Evolutionary conservation across 2,113 vertebrate species (phyloP).

Genomic region (Poicephalus meyeri): DNA sequence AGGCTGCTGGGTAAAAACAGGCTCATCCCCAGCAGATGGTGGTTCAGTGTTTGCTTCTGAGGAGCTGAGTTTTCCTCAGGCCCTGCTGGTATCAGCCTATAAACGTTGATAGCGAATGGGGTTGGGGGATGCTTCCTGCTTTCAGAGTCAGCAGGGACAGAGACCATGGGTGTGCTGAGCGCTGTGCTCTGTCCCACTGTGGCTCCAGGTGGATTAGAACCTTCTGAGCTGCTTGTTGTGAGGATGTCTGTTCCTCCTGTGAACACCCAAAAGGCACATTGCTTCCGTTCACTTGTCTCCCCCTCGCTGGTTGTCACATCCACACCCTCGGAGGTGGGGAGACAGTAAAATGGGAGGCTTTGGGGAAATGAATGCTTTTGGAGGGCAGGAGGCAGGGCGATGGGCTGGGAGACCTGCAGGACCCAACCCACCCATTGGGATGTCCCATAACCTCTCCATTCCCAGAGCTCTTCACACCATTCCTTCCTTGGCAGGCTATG

Average conservation of each 20-base stretch:
- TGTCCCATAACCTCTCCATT: neutral
- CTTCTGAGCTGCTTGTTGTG: neutral
- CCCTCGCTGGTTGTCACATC: neutral
- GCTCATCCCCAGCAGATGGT: neutral
- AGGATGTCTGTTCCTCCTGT: neutral
- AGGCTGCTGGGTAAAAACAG: neutral
- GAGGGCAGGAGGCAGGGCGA: neutral
- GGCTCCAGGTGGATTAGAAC: neutral
- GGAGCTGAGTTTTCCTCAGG: neutral
- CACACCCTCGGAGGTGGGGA: neutral
- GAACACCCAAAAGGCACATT: fast-evolving
- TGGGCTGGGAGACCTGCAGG: neutral
- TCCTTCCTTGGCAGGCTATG: constrained; percentile 82
- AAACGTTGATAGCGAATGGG: neutral
- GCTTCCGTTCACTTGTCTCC: neutral
- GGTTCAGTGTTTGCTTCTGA: neutral
- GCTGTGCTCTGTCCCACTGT: neutral
- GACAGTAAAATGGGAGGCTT: neutral
- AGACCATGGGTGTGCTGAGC: neutral
- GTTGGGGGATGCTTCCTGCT: neutral
- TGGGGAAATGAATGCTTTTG: neutral
- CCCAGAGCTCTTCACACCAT: neutral
- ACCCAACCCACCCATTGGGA: neutral
- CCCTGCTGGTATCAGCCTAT: neutral
- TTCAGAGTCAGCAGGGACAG: neutral